Base-by-base conservation (phyloP, 2,113 vertebrate genomes). In the Nycticryphes semicollaris region DNA sequence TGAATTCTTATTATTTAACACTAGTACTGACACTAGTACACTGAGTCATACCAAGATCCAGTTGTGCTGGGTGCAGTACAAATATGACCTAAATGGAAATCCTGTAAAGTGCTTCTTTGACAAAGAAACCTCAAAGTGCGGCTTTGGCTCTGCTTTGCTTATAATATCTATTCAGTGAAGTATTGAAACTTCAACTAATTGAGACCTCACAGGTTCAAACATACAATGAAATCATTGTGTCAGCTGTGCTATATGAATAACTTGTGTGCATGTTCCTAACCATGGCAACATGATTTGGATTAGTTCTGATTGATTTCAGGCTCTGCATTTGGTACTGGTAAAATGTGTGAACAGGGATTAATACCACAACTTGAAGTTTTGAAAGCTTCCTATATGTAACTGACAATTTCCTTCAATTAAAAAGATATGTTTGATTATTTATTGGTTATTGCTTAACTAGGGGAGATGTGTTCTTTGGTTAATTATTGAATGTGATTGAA, bases 221-320 rank as follows among this genome's bases (percentile, higher is more conserved):
- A 81, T 19, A 80, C 25, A 84, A 81, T 86, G 63, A 86, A 92
- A 59, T 77, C 64, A 88, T n/a, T 7, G 25, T 35, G 64, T 80
- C 88, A 84, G 50, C 47, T 66, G 56, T 89, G 47, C 76, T 51
- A 3, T 54, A 78, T 70, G 68, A 70, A 18, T 77, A 88, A 77
- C 31, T 62, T 62, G 35, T 59, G 64, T 92, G 86, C 80, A 70
- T 16, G 47, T n/a, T 94, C 37, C 76, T 21, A 80, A 41, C 60
- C 76, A 80, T 51, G 60, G 91, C 31, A 84, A 43, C 4, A 33
- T 28, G 67, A 54, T 89, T 54, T 78, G 50, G 37, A 80, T 95
- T 74, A 72, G 76, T 63, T 93, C 56, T 91, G 56, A 89, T 63
- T 84, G 14, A 90, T 35, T 94, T 87, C 91, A 86, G 69, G 54